Evolutionary conservation across 2,113 vertebrate species (phyloP).

Genomic region (Sialia sialis): DNA sequence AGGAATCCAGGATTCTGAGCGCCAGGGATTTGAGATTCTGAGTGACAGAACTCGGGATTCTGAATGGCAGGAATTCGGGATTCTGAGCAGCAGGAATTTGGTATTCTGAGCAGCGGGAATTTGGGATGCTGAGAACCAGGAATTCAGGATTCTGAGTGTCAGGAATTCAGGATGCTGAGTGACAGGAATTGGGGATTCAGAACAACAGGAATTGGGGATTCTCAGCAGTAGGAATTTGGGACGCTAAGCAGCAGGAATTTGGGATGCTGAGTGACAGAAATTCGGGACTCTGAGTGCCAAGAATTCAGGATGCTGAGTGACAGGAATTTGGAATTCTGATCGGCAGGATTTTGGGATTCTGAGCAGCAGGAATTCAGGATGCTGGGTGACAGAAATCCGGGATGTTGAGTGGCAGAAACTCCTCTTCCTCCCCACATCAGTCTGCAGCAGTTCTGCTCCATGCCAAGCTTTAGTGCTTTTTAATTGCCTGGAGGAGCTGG

Average conservation of each 20-base stretch:
- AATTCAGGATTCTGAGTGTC: not conserved
- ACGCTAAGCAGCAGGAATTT: not conserved
- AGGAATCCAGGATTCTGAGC: not conserved
- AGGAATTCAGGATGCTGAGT: not conserved
- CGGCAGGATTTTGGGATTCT: no score
- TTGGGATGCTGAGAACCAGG: not conserved
- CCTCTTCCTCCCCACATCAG: not conserved
- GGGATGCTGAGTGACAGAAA: not conserved
- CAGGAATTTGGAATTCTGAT: not conserved
- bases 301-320: not conserved
- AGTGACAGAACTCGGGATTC: not conserved
- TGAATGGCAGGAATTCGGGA: not conserved
- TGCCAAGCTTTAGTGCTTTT: not conserved
- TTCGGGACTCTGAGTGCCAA: not conserved
- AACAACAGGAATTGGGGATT: not conserved
- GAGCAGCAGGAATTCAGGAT: not conserved
- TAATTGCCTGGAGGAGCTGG: constrained; percentile 8
- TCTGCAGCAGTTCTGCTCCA: not conserved
- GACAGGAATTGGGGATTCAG: not conserved
- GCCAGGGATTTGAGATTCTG: not conserved
- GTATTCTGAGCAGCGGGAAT: no score
- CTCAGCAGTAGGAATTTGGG: not conserved
- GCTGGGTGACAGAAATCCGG: not conserved
- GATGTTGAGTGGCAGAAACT: not conserved
- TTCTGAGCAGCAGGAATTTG: not conserved